Conservation (phyloP, 1,140 invertebrate genomes). For the Bombus turneri region DNA sequence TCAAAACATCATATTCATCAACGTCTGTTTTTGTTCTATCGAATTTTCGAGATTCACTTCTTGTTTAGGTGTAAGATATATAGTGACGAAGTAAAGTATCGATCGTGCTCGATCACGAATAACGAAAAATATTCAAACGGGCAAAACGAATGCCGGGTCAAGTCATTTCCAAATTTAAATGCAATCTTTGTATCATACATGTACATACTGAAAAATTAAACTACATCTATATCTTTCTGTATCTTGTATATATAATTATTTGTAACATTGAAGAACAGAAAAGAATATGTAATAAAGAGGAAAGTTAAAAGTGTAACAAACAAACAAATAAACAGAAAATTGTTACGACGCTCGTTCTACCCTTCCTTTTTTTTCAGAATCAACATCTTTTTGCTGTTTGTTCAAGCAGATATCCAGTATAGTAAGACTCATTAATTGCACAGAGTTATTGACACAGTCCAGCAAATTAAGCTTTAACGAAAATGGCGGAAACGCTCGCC, state of each 20-base stretch:
- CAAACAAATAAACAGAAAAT: not conserved
- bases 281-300: not conserved
- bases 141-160: not conserved
- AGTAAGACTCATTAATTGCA: not conserved
- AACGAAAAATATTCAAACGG: not conserved
- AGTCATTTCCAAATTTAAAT: slow-evolving; percentile 12
- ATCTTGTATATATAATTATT: not conserved
- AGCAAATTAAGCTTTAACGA: not conserved
- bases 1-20: not conserved
- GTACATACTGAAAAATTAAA: not conserved
- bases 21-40: slow-evolving; percentile 17
- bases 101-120: not conserved
- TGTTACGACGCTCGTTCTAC: not conserved
- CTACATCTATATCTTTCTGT: not conserved
- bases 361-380: not conserved
- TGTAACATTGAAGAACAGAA: not conserved
- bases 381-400: not conserved
- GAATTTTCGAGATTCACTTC: slow-evolving; percentile 23
- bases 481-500: not conserved
- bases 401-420: not conserved
- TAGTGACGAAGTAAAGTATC: slow-evolving; percentile 5
- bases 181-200: not conserved
- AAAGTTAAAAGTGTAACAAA: not conserved
- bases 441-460: not conserved
- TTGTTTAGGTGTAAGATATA: not conserved